Base-by-base conservation (phyloP, 2,797 vertebrate species). In the Vespertilio murinus region DNA sequence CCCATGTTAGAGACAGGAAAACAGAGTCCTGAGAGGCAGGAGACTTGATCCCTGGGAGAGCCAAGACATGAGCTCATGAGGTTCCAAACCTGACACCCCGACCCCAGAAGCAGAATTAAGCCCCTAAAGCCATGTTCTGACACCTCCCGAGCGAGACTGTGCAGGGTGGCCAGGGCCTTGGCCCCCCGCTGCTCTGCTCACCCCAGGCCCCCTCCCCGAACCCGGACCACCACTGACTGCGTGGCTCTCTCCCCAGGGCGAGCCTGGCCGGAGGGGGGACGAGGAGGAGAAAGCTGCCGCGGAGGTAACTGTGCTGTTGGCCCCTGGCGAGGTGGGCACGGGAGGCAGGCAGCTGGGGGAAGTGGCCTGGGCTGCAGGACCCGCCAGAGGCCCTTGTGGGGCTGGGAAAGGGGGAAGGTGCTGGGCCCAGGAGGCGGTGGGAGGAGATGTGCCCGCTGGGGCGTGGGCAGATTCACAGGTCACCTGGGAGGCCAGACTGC, bases 221-320 rank as follows among this genome's bases (percentile, higher is more conserved):
- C 9, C 38, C 1, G 0, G 2, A 5, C 11, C 0, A 1, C 20
- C 22, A 7, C 2, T 84, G 79, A 96, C 49, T 4, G 0, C 0
- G 0, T 20, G 71, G 1, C 23, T 96, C 78, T 74, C 78, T 84
- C 82, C 61, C 64, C 45, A 97, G 97, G 94, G 95, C 0, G 95
- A 96, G n/a, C 92, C 96, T 28, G 71, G 90, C 0, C 35, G 79
- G 81, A 95, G 85, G 77, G 90, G 20, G 3, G 94, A 87, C 1
- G 91, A 93, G 7, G 95, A 70, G 20, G 96, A 96, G 52, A 96
- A 92, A 54, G 69, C 69, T 0, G 2, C 85, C 0, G 0, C 91
- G 1, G 97, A 97, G 97, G 97, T 97, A 93, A 93, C 47, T 45
- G 1, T 3, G 28, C 65, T 9, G 9, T 16, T 4, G 12, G 10